Evolutionary conservation across 2,888 invertebrate species (phyloP), one percentile per base, ranked within the genome.

Genomic region (Drosophila niveifrons): DNA sequence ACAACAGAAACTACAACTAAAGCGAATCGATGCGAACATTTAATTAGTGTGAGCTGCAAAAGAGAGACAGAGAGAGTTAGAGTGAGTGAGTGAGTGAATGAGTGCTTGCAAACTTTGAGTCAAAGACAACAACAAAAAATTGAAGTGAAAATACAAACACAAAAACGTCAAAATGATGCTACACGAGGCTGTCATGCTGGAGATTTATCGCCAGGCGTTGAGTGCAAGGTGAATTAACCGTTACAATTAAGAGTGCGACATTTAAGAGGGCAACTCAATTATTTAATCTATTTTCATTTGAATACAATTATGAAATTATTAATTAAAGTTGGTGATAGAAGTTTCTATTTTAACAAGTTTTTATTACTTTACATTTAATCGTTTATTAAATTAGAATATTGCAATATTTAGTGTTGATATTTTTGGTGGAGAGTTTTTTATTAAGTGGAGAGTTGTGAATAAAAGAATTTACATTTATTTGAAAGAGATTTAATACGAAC

Each of bases 161-260:
- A 9, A 36, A 36, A 1, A 28, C 36, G 18, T 62, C 80, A 88
- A 84, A 91, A 93, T 92, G 93, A 93, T 93, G 93, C 92, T 93
- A 66, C 93, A 93, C 92, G 93, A 93, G 90, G 92, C 92, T 84
- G 93, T 93, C 76, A 93, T 93, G 93, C 76, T 93, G 91, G 93
- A 93, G 81, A 93, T 93, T 88, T 93, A 93, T 86, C 91, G 93
- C 69, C 93, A 93, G 90, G 93, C 93, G 69, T 82, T 93, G 72
- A 92, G 90, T 86, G 92, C 92, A 80, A 93, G 93, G 93, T 93
- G 90, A 90, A 65, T 63, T 48, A 31, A 71, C 67, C 18, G 72
- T 79, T 82, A 78, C 66, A 18, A 44, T 39, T 11, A 13, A 13
- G 39, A 36, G 36, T 31, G 10, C n/a, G 23, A 4, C 23, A 23